Conservation (phyloP, 2,113 vertebrate genomes). For the Okapia johnstoni region DNA sequence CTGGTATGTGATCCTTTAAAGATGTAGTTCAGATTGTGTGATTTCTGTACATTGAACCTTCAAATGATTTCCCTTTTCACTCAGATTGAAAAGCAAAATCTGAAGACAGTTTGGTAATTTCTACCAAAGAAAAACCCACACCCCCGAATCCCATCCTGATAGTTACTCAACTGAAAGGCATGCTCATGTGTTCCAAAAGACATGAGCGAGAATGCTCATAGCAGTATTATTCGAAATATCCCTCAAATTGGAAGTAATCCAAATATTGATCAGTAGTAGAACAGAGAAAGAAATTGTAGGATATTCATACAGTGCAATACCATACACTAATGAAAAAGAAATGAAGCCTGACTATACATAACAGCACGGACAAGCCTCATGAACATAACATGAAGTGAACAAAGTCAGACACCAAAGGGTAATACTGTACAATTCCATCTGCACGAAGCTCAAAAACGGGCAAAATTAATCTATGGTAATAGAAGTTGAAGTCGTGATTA, state of each 20-base stretch:
- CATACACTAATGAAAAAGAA: not conserved
- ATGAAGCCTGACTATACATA: not conserved
- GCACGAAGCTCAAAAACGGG: not conserved
- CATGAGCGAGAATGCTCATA: not conserved
- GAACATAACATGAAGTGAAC: not conserved
- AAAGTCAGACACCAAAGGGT: not conserved
- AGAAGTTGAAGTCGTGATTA: not conserved
- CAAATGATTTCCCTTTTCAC: not conserved
- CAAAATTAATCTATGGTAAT: not conserved
- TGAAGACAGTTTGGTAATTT: not conserved
- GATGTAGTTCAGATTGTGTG: not conserved
- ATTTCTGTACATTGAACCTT: not conserved
- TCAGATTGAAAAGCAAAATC: not conserved
- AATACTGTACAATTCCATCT: not conserved
- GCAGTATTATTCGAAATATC: not conserved
- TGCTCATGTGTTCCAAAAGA: not conserved
- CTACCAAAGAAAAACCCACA: not conserved
- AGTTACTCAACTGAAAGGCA: not conserved
- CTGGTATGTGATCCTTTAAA: not conserved
- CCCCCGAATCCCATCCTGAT: not conserved
- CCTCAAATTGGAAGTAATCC: not conserved
- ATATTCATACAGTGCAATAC: not conserved
- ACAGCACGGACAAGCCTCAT: not conserved
- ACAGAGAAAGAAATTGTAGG: not conserved
- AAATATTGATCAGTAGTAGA: not conserved